Evolutionary conservation across 1,140 invertebrate genomes (phyloP).

Genomic region (Nymphalis io): DNA sequence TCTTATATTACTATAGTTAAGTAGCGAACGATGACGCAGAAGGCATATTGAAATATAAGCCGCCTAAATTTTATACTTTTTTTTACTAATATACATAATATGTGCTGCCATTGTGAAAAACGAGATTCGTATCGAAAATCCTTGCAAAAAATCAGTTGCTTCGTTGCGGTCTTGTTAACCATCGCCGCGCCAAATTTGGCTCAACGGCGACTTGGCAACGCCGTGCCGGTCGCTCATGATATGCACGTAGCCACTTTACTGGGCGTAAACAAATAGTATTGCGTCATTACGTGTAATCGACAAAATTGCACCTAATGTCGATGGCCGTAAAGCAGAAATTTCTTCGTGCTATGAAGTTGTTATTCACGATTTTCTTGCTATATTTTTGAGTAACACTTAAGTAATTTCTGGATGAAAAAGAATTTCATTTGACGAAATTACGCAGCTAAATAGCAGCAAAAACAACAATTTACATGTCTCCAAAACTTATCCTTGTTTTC

Average conservation of each 20-base stretch:
- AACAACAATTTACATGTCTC: slow-evolving; percentile 13
- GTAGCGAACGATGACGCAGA: not conserved
- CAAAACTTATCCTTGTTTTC: slow-evolving; percentile 13
- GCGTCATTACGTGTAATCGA: slow-evolving; percentile 54
- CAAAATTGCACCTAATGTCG: slow-evolving; percentile 50
- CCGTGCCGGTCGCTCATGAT: slow-evolving; percentile 50
- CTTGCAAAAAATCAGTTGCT: slow-evolving; percentile 30
- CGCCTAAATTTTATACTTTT: not conserved
- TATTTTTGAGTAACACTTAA: slow-evolving; percentile 44
- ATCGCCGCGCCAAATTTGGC: slow-evolving; percentile 61
- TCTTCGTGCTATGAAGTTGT: slow-evolving; percentile 40
- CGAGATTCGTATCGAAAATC: slow-evolving; percentile 25
- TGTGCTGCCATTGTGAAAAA: slow-evolving; percentile 30
- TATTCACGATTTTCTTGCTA: slow-evolving; percentile 59
- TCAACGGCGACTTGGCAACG: slow-evolving; percentile 68
- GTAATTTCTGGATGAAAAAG: slow-evolving; percentile 39
- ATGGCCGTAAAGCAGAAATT: slow-evolving; percentile 40
- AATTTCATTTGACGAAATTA: slow-evolving; percentile 34
- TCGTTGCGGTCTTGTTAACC: slow-evolving; percentile 31
- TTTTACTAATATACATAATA: not conserved
- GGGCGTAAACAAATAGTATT: slow-evolving; percentile 72
- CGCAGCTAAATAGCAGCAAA: slow-evolving; percentile 18
- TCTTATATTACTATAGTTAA: not conserved
- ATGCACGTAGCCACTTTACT: slow-evolving; percentile 62
- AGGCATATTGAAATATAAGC: no score